Conservation (phyloP, 2,113 vertebrate species). For the Pygoscelis antarcticus region DNA sequence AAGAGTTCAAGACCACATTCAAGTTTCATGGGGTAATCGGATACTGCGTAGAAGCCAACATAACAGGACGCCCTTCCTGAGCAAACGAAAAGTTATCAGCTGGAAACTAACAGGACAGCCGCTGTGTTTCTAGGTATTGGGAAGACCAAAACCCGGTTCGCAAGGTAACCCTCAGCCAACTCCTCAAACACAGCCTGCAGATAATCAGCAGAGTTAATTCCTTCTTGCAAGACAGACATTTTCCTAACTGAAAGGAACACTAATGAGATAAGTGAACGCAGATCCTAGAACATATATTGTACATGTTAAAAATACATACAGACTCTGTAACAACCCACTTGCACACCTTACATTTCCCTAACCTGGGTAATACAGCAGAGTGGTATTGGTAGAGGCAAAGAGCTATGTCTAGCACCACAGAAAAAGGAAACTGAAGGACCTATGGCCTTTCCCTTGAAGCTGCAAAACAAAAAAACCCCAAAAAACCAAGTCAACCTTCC, state of each 20-base stretch:
- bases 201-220: neutral
- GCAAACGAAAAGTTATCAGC: neutral
- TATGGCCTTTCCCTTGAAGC: neutral
- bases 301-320: neutral
- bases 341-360: neutral
- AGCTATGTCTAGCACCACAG: neutral
- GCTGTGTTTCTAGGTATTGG: neutral
- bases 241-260: neutral
- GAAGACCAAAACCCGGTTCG: neutral
- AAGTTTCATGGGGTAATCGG: neutral
- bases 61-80: neutral
- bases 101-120: neutral
- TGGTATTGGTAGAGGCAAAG: neutral
- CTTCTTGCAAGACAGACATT: neutral
- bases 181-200: neutral
- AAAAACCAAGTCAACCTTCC: neutral
- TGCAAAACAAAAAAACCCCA: neutral
- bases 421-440: neutral
- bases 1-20: neutral
- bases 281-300: neutral
- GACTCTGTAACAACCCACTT: neutral
- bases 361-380: neutral
- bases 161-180: neutral
- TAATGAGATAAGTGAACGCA: neutral
- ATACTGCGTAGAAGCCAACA: neutral